Evolutionary conservation across 2,797 vertebrate species (phyloP), one percentile per base, ranked within the genome.

Genomic region (Typhlichthys eigenmanni): DNA sequence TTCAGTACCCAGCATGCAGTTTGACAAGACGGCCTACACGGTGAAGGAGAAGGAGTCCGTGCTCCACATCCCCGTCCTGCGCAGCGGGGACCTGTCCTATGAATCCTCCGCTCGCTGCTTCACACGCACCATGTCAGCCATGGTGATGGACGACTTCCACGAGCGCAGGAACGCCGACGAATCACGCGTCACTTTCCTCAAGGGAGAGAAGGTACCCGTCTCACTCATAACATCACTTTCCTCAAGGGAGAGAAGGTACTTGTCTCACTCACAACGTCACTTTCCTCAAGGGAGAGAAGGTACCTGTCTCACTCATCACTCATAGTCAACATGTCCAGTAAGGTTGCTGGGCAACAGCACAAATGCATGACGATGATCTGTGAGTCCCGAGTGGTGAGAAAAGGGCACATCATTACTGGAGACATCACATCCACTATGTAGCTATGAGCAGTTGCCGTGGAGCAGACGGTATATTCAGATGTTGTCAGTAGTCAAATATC

Each of bases 1-100:
- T 55, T 65, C 86, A 99, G 98, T 99, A 72, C 97, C 98, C 69
- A 97, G 92, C 90, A 99, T 99, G 97, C 95, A 99, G 90, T 99
- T 99, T 81, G 91, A 92, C 78, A 98, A 94, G 87, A 94, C 85
- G 6, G 52, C 83, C 2, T 96, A 95, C 78, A 91, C 57, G 0
- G 93, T 94, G 69, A 95, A 93, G 85, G 98, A 99, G 91, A 94
- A 92, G 66, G 95, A 95, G 0, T 83, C 91, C 0, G 45, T 89
- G 34, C 87, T 99, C 58, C 90, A 95, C 34, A 75, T 98, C 69
- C 94, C 95, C 13, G 64, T 99, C 70, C 50, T 94, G 60, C 93
- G 97, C 8, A 92, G 86, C 0, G 97, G 98, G 0, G 98, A 99
- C 85, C 88, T 99, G 68, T 95, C 94, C 85, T 94, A 95, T 0